Percentiles rank a stretch among this genome's conserved stretches.
phyloP scores from a whole-genome alignment of 2,888 invertebrate species.

The Rapana venosa region DNA sequence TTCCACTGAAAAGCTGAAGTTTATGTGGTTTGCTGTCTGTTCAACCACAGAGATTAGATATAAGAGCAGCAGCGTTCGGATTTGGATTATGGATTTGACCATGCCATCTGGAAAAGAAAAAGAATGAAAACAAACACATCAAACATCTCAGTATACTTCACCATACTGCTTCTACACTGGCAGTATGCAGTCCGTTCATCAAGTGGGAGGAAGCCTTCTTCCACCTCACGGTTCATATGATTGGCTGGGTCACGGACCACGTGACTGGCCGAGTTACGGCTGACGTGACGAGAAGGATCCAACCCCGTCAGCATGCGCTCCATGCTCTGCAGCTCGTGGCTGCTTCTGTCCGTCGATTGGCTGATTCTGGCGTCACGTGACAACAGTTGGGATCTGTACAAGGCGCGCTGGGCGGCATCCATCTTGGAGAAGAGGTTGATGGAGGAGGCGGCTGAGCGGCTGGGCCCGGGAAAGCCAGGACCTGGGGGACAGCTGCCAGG shows the following conservation, averaged over 20 bases:
- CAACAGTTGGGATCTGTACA: not conserved
- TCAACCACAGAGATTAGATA: too few relatives aligned
- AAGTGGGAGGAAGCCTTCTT: not conserved
- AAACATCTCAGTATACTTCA: not conserved
- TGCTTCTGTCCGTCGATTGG: conserved; percentile 30
- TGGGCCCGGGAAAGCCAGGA: not conserved
- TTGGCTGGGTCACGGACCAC: not conserved
- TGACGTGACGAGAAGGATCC: conserved; percentile 82
- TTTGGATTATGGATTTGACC: too few relatives aligned
- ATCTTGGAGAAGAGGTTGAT: not conserved
- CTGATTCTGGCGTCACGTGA: conserved; percentile 2
- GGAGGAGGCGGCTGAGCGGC: not conserved
- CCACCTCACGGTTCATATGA: not conserved
- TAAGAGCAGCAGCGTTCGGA: too few relatives aligned
- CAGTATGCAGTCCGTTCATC: not conserved
- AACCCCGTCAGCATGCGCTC: conserved; percentile 98
- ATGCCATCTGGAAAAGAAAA: too few relatives aligned
- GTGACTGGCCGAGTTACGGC: not conserved
- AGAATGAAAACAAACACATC: too few relatives aligned
- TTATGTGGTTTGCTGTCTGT: too few relatives aligned
- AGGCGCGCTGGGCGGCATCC: not conserved
- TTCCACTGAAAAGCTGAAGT: too few relatives aligned
- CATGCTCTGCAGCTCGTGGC: conserved; percentile 93
- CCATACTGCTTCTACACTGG: not conserved
- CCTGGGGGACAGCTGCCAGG: not conserved